phyloP scores from a whole-genome alignment of 2,113 vertebrate species.

The Collichthys lucidus region DNA sequence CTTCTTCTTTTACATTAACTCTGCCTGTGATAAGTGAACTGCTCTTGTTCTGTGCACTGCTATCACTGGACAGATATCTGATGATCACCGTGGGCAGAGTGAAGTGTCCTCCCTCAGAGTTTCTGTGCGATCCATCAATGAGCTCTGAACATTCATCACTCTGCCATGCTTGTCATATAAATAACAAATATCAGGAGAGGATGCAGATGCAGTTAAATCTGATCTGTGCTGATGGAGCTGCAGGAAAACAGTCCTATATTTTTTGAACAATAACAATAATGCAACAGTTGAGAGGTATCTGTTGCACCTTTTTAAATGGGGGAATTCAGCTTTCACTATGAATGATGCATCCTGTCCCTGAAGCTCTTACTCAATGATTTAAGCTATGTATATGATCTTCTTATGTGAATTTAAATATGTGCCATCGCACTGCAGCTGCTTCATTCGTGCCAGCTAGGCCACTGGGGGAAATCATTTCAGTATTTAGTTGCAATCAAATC shows the following conservation, averaged over 20 bases:
- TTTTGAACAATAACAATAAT: neutral
- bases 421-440: constrained; percentile 33
- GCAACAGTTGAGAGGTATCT: neutral
- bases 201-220: too few species aligned
- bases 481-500: constrained; percentile 45
- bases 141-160: constrained; percentile 27
- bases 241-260: neutral
- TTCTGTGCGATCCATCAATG: constrained; percentile 20
- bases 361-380: neutral
- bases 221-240: too few species aligned
- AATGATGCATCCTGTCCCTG: neutral
- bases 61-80: neutral
- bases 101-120: constrained; percentile 11
- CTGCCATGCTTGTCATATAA: constrained; percentile 4
- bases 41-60: constrained; percentile 1
- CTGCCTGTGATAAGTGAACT: neutral
- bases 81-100: neutral
- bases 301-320: neutral
- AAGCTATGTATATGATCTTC: neutral
- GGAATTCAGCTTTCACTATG: neutral
- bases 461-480: constrained; percentile 18
- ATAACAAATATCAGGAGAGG: constrained; percentile 12
- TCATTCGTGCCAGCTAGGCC: constrained; percentile 35
- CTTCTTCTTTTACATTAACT: constrained; percentile 1
- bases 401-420: constrained; percentile 1